phyloP scores from a whole-genome alignment of 1,140 invertebrate genomes.

The Drosophila seguyi region DNA sequence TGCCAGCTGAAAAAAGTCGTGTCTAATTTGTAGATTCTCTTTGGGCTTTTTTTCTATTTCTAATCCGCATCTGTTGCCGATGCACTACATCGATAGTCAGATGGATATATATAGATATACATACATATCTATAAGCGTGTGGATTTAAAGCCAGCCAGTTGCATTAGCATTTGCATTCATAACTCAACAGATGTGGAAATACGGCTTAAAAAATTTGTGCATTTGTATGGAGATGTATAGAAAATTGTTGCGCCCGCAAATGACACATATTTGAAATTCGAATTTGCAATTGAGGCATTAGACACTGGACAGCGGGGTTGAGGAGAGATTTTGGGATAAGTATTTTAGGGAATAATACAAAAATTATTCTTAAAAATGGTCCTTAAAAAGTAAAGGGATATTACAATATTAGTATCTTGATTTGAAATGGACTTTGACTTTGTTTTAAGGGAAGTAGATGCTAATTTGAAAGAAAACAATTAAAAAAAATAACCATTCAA shows the following conservation, averaged over 20 bases:
- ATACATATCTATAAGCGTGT: background rate
- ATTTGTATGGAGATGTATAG: constrained; percentile 38
- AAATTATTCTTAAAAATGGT: background rate
- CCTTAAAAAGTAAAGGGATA: too few relatives aligned
- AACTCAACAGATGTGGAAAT: constrained; percentile 69
- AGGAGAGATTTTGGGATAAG: background rate
- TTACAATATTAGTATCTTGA: too few relatives aligned
- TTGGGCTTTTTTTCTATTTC: constrained; percentile 35
- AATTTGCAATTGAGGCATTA: constrained; percentile 56
- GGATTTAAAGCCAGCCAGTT: constrained; percentile 36
- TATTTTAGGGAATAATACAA: background rate
- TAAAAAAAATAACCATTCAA: too few relatives aligned
- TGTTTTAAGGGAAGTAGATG: too few relatives aligned
- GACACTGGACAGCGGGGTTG: constrained; percentile 37
- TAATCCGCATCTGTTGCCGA: constrained; percentile 51
- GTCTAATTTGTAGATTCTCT: constrained; percentile 72
- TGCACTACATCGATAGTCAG: constrained; percentile 78
- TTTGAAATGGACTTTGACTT: too few relatives aligned
- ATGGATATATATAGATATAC: constrained; percentile 48
- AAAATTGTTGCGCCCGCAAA: constrained; percentile 69
- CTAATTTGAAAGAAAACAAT: too few relatives aligned
- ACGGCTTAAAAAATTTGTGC: constrained; percentile 26
- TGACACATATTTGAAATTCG: constrained; percentile 77
- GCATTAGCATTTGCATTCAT: constrained; percentile 80
- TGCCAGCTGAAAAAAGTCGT: constrained; percentile 66